Evolutionary conservation across 64 coral and sea anemone genomes (phyloP), one percentile per base, ranked within the genome.

Genomic region (Dendrophyllia cribrosa): DNA sequence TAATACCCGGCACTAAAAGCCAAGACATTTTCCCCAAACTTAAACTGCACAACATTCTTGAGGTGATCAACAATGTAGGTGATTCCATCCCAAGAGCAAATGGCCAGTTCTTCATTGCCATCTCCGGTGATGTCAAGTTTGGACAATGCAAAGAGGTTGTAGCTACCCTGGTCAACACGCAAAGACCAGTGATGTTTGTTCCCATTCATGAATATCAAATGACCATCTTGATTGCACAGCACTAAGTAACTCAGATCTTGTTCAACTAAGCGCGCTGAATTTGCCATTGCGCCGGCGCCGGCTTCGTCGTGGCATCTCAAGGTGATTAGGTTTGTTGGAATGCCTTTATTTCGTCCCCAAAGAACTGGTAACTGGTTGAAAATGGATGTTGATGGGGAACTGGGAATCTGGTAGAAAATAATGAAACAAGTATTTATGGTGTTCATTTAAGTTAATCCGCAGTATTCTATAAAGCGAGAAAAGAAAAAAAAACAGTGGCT

Each of bases 1-100:
- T 91, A 99, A 11, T 68, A 72, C 19, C 97, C 97, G 11, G 94
- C 94, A 80, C 88, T 83, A 58, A 99, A 99, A 51, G 94, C 95
- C 87, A 93, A 83, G 9, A 99, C 94, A 77, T 91, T 92, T 61
- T 96, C 91, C 21, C 69, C 63, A 78, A 99, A 96, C 34, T 96
- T 91, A 45, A 99, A 99, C 71, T 94, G 93, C 6, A 99, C 94
- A 16, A 96, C 88, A 56, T 99, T 99, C 70, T 88, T 79, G 3
- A 91, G 86, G 10, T 74, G 75, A 21, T 99, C 97, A 51, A 93
- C 88, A 25, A 99, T 88, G 17, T 93, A 94, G 20, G 97, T 99
- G 51, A 84, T 50, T 22, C 97, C 97, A 85, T 96, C 91, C 56
- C 94, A 99, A 0, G 94, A 84, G 78, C 97, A 99, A 7, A 89